Evolutionary conservation across 2,888 invertebrate genomes (phyloP).

Genomic region (Aphidoletes aphidimyza): DNA sequence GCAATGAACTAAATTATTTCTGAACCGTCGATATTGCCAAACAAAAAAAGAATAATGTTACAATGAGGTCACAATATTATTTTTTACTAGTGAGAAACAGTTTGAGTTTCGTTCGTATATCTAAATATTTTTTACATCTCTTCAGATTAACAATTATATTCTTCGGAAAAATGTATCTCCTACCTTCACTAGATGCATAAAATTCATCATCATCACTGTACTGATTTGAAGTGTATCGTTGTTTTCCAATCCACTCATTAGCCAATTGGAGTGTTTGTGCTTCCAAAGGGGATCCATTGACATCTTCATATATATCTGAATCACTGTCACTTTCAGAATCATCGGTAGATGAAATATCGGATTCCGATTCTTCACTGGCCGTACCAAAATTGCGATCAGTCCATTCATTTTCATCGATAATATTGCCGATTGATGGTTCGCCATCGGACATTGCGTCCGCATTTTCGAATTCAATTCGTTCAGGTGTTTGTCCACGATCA

Average conservation of each 20-base stretch:
- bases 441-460: constrained; percentile 73
- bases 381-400: constrained; percentile 92
- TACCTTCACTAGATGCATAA: constrained; percentile 67
- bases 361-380: constrained; percentile 75
- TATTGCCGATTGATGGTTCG: constrained; percentile 73
- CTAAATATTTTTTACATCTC: no score
- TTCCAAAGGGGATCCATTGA: constrained; percentile 70
- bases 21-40: no score
- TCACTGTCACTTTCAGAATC: constrained; percentile 72
- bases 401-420: constrained; percentile 96
- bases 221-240: constrained; percentile 68
- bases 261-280: constrained; percentile 75
- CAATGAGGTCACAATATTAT: no score
- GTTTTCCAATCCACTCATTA: constrained; percentile 74
- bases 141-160: no score
- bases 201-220: constrained; percentile 65
- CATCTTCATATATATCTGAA: constrained; percentile 77
- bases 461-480: constrained; percentile 83
- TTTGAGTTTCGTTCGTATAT: no score
- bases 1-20: no score
- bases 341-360: constrained; percentile 68
- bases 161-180: constrained; percentile 57
- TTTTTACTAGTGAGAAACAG: no score
- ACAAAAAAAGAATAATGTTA: no score
- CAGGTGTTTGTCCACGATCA: constrained; percentile 73